Evolutionary conservation across 1,140 invertebrate genomes (phyloP).

Genomic region (Akabosia matsudoensis): DNA sequence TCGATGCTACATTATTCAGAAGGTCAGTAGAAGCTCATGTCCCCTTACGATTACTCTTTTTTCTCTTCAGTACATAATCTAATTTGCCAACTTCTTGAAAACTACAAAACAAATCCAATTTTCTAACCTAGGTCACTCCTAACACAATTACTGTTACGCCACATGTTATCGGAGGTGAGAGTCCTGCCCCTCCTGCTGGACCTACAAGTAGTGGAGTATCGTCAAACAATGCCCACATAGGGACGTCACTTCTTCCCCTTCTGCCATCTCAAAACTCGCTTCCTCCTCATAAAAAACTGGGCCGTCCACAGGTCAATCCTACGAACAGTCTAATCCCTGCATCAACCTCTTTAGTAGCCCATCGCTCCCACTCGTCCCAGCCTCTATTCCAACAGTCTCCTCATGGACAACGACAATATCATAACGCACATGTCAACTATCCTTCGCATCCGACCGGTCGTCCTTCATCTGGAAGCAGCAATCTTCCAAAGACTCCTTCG

Average conservation of each 20-base stretch:
- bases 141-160: slow-evolving; percentile 40
- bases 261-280: background rate
- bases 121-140: slow-evolving; percentile 35
- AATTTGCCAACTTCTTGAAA: too few species aligned
- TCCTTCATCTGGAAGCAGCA: too few species aligned
- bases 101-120: background rate
- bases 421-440: slow-evolving; percentile 19
- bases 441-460: background rate
- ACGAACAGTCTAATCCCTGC: too few species aligned
- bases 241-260: background rate
- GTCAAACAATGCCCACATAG: background rate
- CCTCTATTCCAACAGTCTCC: background rate
- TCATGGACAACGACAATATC: background rate
- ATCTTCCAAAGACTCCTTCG: too few species aligned
- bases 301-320: too few species aligned
- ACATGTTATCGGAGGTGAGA: slow-evolving; percentile 26
- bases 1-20: slow-evolving; percentile 61
- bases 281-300: too few species aligned
- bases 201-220: background rate
- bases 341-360: slow-evolving; percentile 1
- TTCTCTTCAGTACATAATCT: too few species aligned
- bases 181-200: background rate
- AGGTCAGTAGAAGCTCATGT: slow-evolving; percentile 53
- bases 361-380: slow-evolving; percentile 1
- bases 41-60: too few species aligned